Conservation (phyloP, 2,797 vertebrate genomes). For the Lepilemur ruficaudatus region DNA sequence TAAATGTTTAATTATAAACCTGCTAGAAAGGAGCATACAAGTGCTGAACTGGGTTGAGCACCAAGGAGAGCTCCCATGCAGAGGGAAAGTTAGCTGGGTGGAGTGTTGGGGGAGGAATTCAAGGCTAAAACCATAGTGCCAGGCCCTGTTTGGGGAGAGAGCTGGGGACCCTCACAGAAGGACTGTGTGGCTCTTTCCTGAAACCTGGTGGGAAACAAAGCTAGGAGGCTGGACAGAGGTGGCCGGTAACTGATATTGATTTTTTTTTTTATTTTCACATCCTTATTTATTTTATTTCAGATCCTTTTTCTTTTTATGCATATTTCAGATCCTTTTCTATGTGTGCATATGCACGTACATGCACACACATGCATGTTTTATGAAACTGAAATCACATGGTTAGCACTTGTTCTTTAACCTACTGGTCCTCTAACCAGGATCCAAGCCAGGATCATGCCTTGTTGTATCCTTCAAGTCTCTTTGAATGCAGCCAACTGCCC, state of each 20-base stretch:
- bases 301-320: too few species aligned
- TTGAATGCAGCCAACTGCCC: background rate
- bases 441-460: background rate
- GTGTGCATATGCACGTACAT: background rate
- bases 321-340: background rate
- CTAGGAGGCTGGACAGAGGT: background rate
- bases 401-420: background rate
- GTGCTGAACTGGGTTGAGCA: background rate
- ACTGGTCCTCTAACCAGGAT: background rate
- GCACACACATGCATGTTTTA: background rate
- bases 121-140: background rate
- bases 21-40: background rate
- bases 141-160: background rate
- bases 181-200: background rate
- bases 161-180: background rate
- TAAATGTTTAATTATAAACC: background rate
- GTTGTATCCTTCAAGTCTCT: background rate
- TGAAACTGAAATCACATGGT: background rate
- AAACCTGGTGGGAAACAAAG: background rate
- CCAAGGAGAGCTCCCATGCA: background rate
- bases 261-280: background rate
- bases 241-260: background rate
- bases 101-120: background rate
- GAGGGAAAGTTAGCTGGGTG: too few species aligned
- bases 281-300: too few species aligned